Conservation (phyloP, 2,113 vertebrate genomes). For the Corythoichthys intestinalis region DNA sequence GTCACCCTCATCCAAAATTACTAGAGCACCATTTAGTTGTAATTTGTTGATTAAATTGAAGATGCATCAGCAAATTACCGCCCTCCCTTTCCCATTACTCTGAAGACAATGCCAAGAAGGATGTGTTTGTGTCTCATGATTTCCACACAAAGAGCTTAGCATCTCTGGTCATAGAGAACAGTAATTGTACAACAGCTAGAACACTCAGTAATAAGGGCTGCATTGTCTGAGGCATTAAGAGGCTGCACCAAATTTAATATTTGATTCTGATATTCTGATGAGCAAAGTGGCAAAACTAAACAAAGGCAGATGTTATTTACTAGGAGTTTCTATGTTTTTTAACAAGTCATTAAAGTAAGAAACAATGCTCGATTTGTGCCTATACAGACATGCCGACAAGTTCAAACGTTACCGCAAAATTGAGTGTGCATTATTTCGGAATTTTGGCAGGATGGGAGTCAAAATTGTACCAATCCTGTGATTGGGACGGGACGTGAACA, state of each 20-base stretch:
- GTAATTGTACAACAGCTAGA: conserved; percentile 34
- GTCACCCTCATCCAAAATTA: not conserved
- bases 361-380: conserved; percentile 22
- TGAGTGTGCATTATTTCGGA: no score
- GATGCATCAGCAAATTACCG: conserved; percentile 17
- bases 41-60: conserved; percentile 8
- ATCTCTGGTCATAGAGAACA: conserved; percentile 2
- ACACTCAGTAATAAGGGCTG: conserved; percentile 32
- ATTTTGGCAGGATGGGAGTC: no score
- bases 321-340: conserved; percentile 5
- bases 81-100: conserved; percentile 43
- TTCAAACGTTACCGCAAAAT: not conserved
- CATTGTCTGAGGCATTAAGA: conserved; percentile 33
- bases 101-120: conserved; percentile 33
- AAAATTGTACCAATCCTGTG: no score
- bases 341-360: conserved; percentile 20
- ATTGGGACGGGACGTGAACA: no score
- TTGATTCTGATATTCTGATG: not conserved
- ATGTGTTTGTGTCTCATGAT: conserved; percentile 22
- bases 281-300: conserved; percentile 23
- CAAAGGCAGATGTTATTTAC: conserved; percentile 12
- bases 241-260: conserved; percentile 35
- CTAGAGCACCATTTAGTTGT: not conserved
- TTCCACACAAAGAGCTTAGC: conserved; percentile 29
- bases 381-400: not conserved